Base-by-base conservation (phyloP, 2,113 vertebrate species). In the Perca flavescens region DNA sequence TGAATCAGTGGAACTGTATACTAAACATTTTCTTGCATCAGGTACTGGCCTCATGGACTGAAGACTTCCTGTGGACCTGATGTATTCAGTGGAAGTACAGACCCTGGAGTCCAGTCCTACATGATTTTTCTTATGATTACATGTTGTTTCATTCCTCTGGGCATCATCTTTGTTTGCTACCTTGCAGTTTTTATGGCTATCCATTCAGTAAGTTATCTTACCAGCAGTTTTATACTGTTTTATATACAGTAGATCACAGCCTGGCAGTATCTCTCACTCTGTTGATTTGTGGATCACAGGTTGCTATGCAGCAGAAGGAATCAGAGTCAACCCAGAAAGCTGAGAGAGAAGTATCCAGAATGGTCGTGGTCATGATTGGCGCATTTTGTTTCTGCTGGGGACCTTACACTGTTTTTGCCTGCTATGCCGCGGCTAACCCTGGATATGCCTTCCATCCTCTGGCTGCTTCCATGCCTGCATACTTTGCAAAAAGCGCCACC, bases 321-420 rank as follows among this genome's bases (percentile, higher is more conserved):
- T 97, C 96, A 0, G 96, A 97, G 82, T 97, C 97, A 17, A 98
- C 97, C 46, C 97, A 98, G 94, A 97, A 97, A 81, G 97, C 97
- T 0, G 97, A 97, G 90, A 96, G 72, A 80, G 97, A 98, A 80
- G 97, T 97, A 36, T 96, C 96, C 0, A 96, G 97, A 73, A 98
- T 98, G 97, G 96, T 98, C 12, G 84, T 96, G 1, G 96, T 97
- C 84, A 98, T 98, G 97, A 93, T 98, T 40, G 0, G 94, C 0
- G 96, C 96, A 0, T 98, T 87, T 50, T 78, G 75, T 60, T 1
- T 97, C 67, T 98, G 97, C 88, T 98, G 97, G 97, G 96, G 96
- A 40, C 96, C 97, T 7, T 97, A 98, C 71, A 83, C 97, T 0
- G 25, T 90, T 72, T 97, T 97, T 53, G 97, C 94, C 49, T 96